Percentiles rank a stretch among this genome's conserved stretches.
Evolutionary conservation across 2,888 invertebrate genomes (phyloP).

Genomic region (Cheilosia urbana): DNA sequence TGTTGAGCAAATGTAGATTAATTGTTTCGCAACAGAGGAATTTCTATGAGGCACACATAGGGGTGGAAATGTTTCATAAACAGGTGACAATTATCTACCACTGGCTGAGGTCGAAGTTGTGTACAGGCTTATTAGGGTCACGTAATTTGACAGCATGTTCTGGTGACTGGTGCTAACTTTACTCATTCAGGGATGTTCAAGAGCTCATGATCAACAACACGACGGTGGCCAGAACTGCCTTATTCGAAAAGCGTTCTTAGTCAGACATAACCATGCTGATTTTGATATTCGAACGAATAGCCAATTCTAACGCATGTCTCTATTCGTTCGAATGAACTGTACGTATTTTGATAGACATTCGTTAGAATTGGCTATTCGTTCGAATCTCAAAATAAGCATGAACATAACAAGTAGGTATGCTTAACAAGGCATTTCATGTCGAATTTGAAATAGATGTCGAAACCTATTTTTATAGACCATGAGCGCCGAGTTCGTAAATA

Average conservation of each 20-base stretch:
- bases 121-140: too few relatives aligned
- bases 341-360: too few relatives aligned
- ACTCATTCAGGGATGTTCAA: neutral
- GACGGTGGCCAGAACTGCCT: neutral
- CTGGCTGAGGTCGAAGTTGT: too few relatives aligned
- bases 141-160: too few relatives aligned
- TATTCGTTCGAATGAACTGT: too few relatives aligned
- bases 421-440: conserved; percentile 22
- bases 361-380: too few relatives aligned
- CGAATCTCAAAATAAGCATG: too few relatives aligned
- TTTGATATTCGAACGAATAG: too few relatives aligned
- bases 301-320: too few relatives aligned
- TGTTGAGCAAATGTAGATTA: conserved; percentile 51
- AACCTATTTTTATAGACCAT: conserved; percentile 26
- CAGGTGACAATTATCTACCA: conserved; percentile 34
- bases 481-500: conserved; percentile 57
- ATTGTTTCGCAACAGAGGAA: conserved; percentile 42
- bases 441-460: conserved; percentile 55
- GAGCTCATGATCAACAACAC: neutral
- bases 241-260: neutral
- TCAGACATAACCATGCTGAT: too few relatives aligned
- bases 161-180: neutral
- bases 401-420: conserved; percentile 13
- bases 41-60: neutral
- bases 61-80: conserved; percentile 13